These are phyloP conservation scores for Cheilosia scutellata DNA, from an alignment of 2,888 invertebrate species.

Conservation along the genomic window DNA sequence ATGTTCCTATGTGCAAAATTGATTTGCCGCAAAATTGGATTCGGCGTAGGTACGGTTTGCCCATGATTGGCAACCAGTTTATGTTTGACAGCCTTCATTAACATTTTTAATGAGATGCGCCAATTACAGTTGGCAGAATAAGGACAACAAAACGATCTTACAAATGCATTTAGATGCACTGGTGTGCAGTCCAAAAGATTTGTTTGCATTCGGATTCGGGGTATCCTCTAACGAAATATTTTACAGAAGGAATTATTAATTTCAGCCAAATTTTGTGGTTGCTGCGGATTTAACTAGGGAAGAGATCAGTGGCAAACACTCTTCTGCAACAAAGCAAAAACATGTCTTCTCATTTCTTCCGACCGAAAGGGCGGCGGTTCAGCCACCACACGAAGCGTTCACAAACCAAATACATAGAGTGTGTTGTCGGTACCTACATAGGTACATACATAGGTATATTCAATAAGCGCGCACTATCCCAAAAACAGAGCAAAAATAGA, in stretches of 20 bases:
- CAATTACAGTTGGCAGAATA: conserved; percentile 2
- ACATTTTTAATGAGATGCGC: conserved; percentile 46
- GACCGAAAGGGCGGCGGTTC: too few relatives aligned
- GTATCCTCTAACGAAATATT: background rate
- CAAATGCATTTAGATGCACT: conserved; percentile 34
- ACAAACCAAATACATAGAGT: too few relatives aligned
- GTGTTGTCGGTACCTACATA: too few relatives aligned
- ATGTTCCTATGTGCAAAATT: conserved; percentile 40
- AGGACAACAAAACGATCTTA: conserved; percentile 37
- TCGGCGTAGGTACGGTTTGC: conserved; percentile 36
- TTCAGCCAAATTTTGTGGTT: too few relatives aligned
- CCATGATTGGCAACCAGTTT: conserved; percentile 11
- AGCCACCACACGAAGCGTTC: too few relatives aligned
- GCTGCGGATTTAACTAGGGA: too few relatives aligned
- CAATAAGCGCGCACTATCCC: too few relatives aligned
- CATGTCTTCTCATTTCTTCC: too few relatives aligned
- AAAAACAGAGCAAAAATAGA: too few relatives aligned
- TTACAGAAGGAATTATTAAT: conserved; percentile 7
- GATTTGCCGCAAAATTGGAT: conserved; percentile 24
- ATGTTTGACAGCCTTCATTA: conserved; percentile 39
- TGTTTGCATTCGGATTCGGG: background rate
- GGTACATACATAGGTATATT: too few relatives aligned
- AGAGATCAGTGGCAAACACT: too few relatives aligned
- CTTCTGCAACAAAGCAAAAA: too few relatives aligned
- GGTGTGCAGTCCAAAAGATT: background rate